Evolutionary conservation across 2,888 invertebrate species (phyloP).

Genomic region (Sialis fuliginosa): DNA sequence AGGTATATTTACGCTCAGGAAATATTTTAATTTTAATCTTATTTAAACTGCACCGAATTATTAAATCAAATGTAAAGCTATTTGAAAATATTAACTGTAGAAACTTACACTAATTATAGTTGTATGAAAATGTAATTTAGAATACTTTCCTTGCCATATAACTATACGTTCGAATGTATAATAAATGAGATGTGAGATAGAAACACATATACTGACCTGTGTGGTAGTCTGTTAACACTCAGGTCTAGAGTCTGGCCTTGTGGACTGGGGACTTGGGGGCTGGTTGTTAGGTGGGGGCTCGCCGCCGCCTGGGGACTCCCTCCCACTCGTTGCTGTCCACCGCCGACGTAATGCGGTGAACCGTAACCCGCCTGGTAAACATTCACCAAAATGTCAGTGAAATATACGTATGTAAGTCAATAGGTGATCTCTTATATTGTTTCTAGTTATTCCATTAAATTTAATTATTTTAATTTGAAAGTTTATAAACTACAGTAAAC

Average conservation of each 20-base stretch:
- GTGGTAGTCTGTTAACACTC: conserved; percentile 71
- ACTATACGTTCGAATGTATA: too few species aligned
- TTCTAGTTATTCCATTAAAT: too few species aligned
- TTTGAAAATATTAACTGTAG: neutral
- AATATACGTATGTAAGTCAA: too few species aligned
- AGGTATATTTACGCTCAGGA: neutral
- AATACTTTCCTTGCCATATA: too few species aligned
- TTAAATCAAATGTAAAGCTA: neutral
- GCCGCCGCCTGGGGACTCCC: conserved; percentile 74
- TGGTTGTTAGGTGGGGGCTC: conserved; percentile 67
- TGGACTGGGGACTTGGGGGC: conserved; percentile 80
- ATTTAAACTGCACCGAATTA: neutral
- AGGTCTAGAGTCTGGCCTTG: conserved; percentile 82
- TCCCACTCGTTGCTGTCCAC: conserved; percentile 38
- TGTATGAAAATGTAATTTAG: neutral
- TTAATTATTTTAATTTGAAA: too few species aligned
- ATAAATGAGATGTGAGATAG: too few species aligned
- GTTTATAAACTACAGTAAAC: too few species aligned
- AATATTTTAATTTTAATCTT: neutral
- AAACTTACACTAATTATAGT: neutral
- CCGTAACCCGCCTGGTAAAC: conserved; percentile 47
- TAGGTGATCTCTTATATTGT: too few species aligned
- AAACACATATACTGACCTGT: conserved; percentile 39
- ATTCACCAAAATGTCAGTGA: too few species aligned
- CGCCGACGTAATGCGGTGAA: conserved; percentile 55